These are phyloP conservation scores for Drosophila insularis DNA, from an alignment of 1,140 invertebrate genomes.

Conservation along the genomic window DNA sequence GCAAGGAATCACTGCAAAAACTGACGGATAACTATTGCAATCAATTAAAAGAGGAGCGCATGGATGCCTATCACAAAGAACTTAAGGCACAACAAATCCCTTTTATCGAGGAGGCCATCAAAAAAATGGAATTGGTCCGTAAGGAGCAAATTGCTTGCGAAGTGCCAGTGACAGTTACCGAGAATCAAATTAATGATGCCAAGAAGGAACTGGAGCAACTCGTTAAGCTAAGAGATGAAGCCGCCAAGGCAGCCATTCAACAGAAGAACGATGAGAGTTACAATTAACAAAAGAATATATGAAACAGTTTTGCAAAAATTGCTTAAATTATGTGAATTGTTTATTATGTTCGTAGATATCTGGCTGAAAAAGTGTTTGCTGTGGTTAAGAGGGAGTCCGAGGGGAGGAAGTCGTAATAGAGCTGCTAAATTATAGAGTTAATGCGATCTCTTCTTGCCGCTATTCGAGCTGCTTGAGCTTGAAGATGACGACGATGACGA, in stretches of 20 bases:
- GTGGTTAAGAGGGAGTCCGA: background rate
- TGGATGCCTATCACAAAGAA: constrained; percentile 85
- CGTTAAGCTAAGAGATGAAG: constrained; percentile 50
- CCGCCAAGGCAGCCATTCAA: constrained; percentile 29
- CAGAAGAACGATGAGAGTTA: constrained; percentile 45
- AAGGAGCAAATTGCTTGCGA: constrained; percentile 88
- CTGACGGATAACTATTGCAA: constrained; percentile 87
- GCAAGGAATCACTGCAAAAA: constrained; percentile 87
- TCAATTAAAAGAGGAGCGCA: constrained; percentile 85
- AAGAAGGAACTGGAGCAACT: constrained; percentile 84
- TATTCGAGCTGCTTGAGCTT: constrained; percentile 60
- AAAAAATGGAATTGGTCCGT: constrained; percentile 87
- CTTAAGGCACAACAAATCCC: constrained; percentile 87
- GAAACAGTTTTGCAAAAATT: background rate
- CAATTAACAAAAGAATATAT: constrained; percentile 2
- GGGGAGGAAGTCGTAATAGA: background rate
- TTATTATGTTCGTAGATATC: background rate
- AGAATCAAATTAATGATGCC: constrained; percentile 86
- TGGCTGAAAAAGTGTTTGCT: background rate
- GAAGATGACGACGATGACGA: constrained; percentile 47
- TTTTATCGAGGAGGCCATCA: constrained; percentile 86
- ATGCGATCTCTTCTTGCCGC: constrained; percentile 40
- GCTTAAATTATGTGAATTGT: constrained; percentile 14
- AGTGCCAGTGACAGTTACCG: constrained; percentile 85
- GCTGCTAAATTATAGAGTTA: constrained; percentile 11